These are phyloP conservation scores for Pangasius djambal DNA, from an alignment of 2,797 vertebrate species.

Conservation along the genomic window DNA sequence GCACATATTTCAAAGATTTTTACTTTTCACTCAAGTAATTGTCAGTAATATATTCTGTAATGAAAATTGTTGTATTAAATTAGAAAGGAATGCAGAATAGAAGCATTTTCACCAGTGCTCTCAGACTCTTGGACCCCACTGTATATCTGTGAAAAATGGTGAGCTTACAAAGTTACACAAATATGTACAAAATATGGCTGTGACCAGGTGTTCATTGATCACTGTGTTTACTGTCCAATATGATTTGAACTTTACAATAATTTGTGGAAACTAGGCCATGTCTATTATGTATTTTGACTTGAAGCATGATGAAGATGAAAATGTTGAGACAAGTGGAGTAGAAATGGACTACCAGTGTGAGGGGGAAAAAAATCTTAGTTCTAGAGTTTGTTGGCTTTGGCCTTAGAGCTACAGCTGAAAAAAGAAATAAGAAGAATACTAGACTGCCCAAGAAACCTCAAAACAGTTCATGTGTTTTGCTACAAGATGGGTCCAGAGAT, in stretches of 20 bases:
- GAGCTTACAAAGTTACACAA: background rate
- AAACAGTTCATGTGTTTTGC: background rate
- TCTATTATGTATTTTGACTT: background rate
- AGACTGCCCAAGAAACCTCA: background rate
- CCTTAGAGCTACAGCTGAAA: background rate
- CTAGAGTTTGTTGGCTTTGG: constrained; percentile 5
- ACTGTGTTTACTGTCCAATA: background rate
- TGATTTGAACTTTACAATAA: background rate
- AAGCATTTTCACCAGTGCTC: background rate
- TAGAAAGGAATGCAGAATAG: background rate
- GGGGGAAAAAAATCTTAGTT: background rate
- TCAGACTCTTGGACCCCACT: background rate
- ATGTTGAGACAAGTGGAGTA: background rate
- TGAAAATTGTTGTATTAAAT: background rate
- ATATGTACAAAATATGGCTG: background rate
- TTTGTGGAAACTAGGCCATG: background rate
- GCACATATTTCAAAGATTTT: background rate
- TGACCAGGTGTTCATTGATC: background rate
- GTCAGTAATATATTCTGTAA: background rate
- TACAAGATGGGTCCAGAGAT: background rate
- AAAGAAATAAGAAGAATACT: background rate
- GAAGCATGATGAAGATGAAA: background rate
- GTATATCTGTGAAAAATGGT: background rate
- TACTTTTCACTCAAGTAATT: background rate
- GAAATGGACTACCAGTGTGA: background rate